A percentile compares a stretch with the other conserved stretches of the same genome.
These are phyloP conservation scores for Eulemur mongoz DNA, from an alignment of 2,797 vertebrate species.

Conservation along the genomic window DNA sequence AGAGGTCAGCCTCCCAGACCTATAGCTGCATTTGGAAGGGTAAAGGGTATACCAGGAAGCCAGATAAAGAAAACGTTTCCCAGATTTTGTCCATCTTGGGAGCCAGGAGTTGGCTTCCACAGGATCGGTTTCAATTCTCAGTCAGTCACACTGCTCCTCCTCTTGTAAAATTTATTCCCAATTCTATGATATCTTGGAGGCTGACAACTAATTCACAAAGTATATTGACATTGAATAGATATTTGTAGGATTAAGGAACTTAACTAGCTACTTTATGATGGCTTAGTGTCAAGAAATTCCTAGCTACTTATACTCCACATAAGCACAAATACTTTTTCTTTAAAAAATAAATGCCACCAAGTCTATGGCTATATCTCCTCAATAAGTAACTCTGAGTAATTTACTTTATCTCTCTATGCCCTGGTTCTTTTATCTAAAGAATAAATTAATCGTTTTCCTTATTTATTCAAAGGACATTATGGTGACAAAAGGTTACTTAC, in stretches of 20 bases:
- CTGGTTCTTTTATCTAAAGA: neutral
- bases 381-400: neutral
- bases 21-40: neutral
- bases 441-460: conserved; percentile 23
- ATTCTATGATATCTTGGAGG: neutral
- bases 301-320: neutral
- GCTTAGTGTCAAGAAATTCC: neutral
- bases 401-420: neutral
- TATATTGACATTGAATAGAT: neutral
- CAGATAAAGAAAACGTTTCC: neutral
- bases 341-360: neutral
- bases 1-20: neutral
- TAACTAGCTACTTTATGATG: neutral
- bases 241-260: neutral
- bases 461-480: neutral
- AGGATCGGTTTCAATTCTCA: neutral
- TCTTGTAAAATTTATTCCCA: neutral
- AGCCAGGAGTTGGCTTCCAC: neutral
- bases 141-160: neutral
- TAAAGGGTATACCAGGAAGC: fast-evolving
- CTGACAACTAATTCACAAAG: neutral
- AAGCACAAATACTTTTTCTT: neutral
- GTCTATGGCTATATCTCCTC: neutral
- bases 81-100: neutral
- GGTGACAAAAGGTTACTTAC: neutral